Conservation (phyloP, 1,140 invertebrate genomes). For the Drosophila sp. region DNA sequence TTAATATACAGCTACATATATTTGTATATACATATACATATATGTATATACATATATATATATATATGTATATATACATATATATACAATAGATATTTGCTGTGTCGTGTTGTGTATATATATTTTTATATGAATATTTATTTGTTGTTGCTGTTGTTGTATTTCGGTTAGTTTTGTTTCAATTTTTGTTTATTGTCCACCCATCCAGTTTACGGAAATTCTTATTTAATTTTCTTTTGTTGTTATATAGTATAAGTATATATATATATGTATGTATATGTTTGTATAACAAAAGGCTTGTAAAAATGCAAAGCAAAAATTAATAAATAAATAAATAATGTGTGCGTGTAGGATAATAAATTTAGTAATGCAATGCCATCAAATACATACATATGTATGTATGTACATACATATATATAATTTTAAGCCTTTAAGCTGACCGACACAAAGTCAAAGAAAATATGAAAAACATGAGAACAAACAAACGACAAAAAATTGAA, state of each 20-base stretch:
- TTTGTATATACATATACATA: conserved; percentile 28
- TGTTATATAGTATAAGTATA: conserved; percentile 11
- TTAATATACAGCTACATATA: conserved; percentile 15
- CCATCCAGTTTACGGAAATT: conserved; percentile 82
- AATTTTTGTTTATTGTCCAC: conserved; percentile 81
- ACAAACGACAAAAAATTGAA: not conserved
- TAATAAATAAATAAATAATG: conserved; percentile 12
- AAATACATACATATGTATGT: not conserved
- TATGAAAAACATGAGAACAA: not conserved
- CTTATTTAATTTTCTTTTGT: conserved; percentile 60
- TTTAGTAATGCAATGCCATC: not conserved
- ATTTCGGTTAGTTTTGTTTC: conserved; percentile 47
- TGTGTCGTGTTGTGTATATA: conserved; percentile 42
- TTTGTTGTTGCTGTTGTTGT: conserved; percentile 38
- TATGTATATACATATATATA: conserved; percentile 11
- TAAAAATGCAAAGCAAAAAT: conserved; percentile 4
- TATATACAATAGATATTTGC: conserved; percentile 33
- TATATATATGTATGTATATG: conserved; percentile 1
- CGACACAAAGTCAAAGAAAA: not conserved
- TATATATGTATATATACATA: conserved; percentile 24
- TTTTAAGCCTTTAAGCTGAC: not conserved
- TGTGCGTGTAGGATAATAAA: not conserved
- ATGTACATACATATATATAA: not conserved
- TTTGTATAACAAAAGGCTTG: conserved; percentile 21
- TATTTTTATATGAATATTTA: conserved; percentile 78